phyloP scores from a whole-genome alignment of 2,113 vertebrate genomes.

The Ciconia maguari region DNA sequence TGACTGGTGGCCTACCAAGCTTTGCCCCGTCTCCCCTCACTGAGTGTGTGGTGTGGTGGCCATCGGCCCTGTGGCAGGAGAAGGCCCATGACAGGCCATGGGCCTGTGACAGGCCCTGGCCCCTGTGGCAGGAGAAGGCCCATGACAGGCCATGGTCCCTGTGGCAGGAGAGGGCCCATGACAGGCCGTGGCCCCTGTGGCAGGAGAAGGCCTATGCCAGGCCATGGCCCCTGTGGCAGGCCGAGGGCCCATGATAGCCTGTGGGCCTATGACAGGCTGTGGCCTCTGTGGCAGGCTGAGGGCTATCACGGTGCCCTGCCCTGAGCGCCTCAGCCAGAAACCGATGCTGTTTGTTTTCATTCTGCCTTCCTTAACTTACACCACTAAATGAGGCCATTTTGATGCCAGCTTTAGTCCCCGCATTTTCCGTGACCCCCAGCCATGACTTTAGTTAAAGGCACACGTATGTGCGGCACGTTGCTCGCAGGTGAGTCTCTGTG shows the following conservation, averaged over 20 bases:
- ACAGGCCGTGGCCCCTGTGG: not conserved
- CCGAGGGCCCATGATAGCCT: rapidly evolving
- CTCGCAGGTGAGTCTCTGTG: too few relatives aligned
- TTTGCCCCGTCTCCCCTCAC: not conserved
- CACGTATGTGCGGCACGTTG: rapidly evolving
- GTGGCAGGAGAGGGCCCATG: too few relatives aligned
- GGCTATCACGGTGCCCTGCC: rapidly evolving
- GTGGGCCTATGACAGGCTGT: not conserved
- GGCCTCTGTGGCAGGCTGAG: too few relatives aligned
- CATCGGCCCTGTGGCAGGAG: not conserved
- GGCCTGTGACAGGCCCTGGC: too few relatives aligned
- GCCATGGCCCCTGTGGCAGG: too few relatives aligned
- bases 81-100: rapidly evolving
- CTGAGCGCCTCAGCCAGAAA: too few relatives aligned
- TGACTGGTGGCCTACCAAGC: rapidly evolving
- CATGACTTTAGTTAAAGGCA: not conserved
- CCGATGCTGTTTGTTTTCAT: rapidly evolving
- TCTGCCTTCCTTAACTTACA: not conserved
- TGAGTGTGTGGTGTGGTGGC: rapidly evolving
- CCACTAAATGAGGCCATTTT: rapidly evolving
- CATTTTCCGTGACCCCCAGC: rapidly evolving
- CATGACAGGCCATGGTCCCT: too few relatives aligned
- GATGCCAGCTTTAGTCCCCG: rapidly evolving
- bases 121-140: too few relatives aligned
- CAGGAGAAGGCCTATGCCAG: too few relatives aligned